These are phyloP conservation scores for Rhopalosiphum maidis DNA, from an alignment of 1,140 invertebrate genomes.

Conservation along the genomic window DNA sequence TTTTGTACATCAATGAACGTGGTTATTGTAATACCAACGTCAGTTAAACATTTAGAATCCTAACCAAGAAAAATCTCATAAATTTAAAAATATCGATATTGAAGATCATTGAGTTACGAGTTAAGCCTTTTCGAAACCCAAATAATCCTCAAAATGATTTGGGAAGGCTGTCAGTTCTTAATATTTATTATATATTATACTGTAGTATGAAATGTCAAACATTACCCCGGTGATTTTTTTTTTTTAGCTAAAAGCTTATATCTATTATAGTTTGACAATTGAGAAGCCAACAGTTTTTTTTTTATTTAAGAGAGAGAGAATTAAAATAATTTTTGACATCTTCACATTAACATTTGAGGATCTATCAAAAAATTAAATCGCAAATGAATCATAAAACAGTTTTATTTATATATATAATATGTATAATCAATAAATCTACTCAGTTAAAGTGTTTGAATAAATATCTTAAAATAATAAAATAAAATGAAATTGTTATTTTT, in stretches of 20 bases:
- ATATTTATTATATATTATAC: background rate
- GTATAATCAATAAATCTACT: no score
- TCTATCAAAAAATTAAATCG: no score
- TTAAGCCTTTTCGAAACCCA: background rate
- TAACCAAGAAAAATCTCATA: background rate
- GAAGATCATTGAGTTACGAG: constrained; percentile 12
- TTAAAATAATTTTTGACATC: background rate
- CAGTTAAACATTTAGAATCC: background rate
- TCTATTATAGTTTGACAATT: background rate
- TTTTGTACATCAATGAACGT: background rate
- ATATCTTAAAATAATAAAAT: no score
- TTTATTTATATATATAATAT: no score
- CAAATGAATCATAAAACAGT: no score
- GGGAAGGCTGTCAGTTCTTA: background rate
- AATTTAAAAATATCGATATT: constrained; percentile 21
- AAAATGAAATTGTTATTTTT: no score
- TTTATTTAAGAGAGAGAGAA: background rate
- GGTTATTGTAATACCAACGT: background rate
- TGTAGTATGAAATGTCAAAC: background rate
- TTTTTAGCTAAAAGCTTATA: background rate
- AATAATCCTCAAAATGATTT: constrained; percentile 27
- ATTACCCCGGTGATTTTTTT: background rate
- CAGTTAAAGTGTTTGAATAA: no score
- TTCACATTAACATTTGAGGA: no score
- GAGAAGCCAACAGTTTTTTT: background rate